Evolutionary conservation across 2,888 invertebrate genomes (phyloP).

Genomic region (Idaea biselata): DNA sequence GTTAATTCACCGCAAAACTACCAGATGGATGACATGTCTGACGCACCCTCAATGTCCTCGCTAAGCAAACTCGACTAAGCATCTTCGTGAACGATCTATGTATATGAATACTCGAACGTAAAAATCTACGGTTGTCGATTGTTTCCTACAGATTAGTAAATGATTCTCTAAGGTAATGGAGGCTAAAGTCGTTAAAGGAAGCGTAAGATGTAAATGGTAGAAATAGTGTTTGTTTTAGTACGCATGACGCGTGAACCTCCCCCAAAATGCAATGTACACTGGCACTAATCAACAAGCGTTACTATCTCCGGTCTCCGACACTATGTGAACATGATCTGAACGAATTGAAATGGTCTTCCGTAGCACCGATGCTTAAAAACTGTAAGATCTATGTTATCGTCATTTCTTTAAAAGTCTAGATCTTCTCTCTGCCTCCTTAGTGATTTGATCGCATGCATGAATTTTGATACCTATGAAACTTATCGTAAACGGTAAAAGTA

Average conservation of each 20-base stretch:
- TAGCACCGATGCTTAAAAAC: conserved; percentile 72
- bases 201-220: not conserved
- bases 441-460: conserved; percentile 55
- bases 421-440: conserved; percentile 30
- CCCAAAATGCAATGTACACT: conserved; percentile 46
- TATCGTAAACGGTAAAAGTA: conserved; percentile 67
- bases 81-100: conserved; percentile 10
- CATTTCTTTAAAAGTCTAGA: conserved; percentile 58
- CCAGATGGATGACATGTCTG: conserved; percentile 73
- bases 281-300: conserved; percentile 61
- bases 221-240: not conserved
- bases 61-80: conserved; percentile 69
- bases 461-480: conserved; percentile 57
- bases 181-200: not conserved
- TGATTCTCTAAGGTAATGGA: not conserved
- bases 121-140: not conserved
- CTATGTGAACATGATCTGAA: conserved; percentile 61
- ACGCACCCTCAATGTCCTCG: conserved; percentile 60
- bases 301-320: conserved; percentile 49
- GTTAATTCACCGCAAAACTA: conserved; percentile 78
- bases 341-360: conserved; percentile 54
- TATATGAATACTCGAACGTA: conserved; percentile 1
- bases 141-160: not conserved
- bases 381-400: conserved; percentile 63
- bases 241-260: conserved; percentile 51